Evolutionary conservation across 2,888 invertebrate genomes (phyloP).

Genomic region (Ochropacha duplaris): DNA sequence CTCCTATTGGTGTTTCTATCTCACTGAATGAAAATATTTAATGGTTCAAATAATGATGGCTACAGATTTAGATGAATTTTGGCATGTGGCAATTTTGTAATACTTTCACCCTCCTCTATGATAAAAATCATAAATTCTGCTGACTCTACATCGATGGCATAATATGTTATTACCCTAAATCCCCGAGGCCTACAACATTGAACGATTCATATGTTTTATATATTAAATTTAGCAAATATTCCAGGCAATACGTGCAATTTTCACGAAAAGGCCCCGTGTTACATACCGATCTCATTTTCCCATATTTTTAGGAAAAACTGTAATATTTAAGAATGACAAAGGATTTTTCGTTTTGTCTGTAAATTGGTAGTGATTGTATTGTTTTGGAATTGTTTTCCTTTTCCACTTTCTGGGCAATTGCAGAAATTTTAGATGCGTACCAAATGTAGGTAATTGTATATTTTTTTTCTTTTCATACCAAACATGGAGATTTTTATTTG

Average conservation of each 20-base stretch:
- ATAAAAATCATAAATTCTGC: slow-evolving; percentile 21
- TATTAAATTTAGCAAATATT: slow-evolving; percentile 57
- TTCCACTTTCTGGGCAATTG: neutral
- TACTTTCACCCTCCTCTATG: neutral
- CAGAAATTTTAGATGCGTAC: no score
- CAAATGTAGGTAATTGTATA: no score
- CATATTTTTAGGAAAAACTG: neutral
- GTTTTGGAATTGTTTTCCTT: neutral
- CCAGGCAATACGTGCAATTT: slow-evolving; percentile 24
- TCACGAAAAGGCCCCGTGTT: neutral
- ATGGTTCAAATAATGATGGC: no score
- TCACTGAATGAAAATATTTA: no score
- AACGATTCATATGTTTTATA: slow-evolving; percentile 52
- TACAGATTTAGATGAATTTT: no score
- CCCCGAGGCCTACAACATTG: slow-evolving; percentile 33
- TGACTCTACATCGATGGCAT: slow-evolving; percentile 29
- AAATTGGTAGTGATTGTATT: neutral
- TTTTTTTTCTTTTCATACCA: no score
- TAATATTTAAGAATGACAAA: neutral
- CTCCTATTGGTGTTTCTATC: no score
- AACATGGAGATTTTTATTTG: neutral
- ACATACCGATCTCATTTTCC: neutral
- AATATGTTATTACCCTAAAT: slow-evolving; percentile 49
- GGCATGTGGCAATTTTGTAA: no score
- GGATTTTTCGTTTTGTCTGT: neutral